Conservation (phyloP, 2,113 vertebrate genomes). For the Regulus satrapa region DNA sequence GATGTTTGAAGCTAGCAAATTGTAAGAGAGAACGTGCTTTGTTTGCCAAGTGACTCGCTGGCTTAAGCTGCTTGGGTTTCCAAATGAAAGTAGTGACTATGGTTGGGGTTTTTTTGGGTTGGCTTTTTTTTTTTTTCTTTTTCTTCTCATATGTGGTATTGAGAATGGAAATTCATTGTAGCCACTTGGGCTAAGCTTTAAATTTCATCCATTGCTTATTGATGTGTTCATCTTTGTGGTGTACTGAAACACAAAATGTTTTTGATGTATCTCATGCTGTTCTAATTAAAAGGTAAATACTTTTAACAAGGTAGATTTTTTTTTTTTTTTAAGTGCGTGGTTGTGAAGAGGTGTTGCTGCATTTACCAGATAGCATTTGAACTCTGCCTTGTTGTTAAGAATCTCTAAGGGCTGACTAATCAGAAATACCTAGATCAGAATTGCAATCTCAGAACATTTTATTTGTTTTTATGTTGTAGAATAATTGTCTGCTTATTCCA, state of each 20-base stretch:
- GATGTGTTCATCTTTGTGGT: not conserved
- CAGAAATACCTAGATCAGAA: not conserved
- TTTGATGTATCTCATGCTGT: not conserved
- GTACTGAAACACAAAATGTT: not conserved
- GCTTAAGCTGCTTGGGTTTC: constrained; percentile 2
- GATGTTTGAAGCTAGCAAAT: constrained; percentile 21
- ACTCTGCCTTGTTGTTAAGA: not conserved
- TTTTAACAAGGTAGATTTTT: not conserved
- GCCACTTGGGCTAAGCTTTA: not conserved
- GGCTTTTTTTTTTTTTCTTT: not conserved
- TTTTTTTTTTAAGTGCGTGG: not conserved
- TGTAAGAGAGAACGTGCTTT: constrained; percentile 48
- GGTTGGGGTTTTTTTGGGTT: not conserved
- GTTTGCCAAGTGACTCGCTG: not conserved
- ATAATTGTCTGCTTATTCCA: not conserved
- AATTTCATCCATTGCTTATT: not conserved
- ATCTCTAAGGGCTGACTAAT: not conserved
- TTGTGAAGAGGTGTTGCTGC: not conserved
- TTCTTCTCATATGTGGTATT: not conserved
- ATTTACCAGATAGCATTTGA: not conserved
- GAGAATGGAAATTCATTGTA: not conserved
- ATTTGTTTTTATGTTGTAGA: not conserved
- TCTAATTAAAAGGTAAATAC: not conserved
- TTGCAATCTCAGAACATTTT: not conserved
- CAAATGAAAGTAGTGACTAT: not conserved